phyloP scores from a whole-genome alignment of 2,888 invertebrate species.

The Drosophila atripex region DNA sequence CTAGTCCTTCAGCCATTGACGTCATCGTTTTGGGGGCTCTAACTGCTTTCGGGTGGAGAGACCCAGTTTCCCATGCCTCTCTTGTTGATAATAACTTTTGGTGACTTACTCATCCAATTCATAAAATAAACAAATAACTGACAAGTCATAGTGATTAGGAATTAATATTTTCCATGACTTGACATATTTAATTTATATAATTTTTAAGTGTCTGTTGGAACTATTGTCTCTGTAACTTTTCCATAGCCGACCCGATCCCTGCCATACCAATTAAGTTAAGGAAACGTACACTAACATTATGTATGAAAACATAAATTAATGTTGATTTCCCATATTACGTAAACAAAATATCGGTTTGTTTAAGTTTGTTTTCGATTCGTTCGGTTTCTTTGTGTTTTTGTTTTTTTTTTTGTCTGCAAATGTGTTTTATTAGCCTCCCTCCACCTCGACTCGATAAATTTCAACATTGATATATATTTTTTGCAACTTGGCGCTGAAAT shows the following conservation, averaged over 20 bases:
- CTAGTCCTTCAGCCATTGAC: slow-evolving; percentile 23
- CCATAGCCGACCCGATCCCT: neutral
- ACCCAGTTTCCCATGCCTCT: neutral
- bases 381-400: slow-evolving; percentile 22
- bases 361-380: slow-evolving; percentile 32
- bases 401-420: slow-evolving; percentile 16
- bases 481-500: slow-evolving; percentile 82
- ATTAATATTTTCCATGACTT: neutral
- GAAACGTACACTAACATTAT: slow-evolving; percentile 19
- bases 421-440: slow-evolving; percentile 36
- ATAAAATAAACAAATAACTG: neutral
- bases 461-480: slow-evolving; percentile 59
- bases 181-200: neutral
- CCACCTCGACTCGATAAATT: slow-evolving; percentile 57
- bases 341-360: slow-evolving; percentile 45
- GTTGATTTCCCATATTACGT: slow-evolving; percentile 40
- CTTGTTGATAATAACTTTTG: neutral
- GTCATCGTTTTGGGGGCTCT: slow-evolving; percentile 25
- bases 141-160: neutral
- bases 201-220: neutral
- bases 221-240: neutral
- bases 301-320: slow-evolving; percentile 37
- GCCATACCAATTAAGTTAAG: slow-evolving; percentile 27
- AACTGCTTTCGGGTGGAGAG: slow-evolving; percentile 1
- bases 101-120: neutral